Conservation (phyloP, 2,888 invertebrate genomes). For the Cyclophora albipunctata region DNA sequence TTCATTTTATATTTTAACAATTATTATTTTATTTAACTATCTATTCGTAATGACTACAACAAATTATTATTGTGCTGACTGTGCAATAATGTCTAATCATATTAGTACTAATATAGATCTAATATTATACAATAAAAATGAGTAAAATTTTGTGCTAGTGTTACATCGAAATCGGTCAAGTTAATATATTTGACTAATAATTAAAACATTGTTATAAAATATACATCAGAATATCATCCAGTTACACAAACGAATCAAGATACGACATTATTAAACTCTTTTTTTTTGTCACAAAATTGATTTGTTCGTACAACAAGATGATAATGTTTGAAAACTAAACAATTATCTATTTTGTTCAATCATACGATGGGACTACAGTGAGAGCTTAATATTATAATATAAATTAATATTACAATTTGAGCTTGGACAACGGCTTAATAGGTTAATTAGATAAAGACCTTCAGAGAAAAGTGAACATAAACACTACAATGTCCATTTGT, state of each 20-base stretch:
- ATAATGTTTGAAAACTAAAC: too few species aligned
- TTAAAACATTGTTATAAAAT: too few species aligned
- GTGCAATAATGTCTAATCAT: constrained; percentile 49
- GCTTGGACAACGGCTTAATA: constrained; percentile 28
- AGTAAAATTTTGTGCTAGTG: constrained; percentile 43
- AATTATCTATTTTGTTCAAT: too few species aligned
- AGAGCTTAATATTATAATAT: background rate
- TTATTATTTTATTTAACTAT: constrained; percentile 4
- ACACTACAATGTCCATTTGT: too few species aligned
- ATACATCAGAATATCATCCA: too few species aligned
- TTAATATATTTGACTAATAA: too few species aligned
- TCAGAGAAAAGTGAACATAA: too few species aligned
- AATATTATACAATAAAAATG: constrained; percentile 32
- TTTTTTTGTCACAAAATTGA: too few species aligned
- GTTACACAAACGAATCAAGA: too few species aligned
- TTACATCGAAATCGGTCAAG: constrained; percentile 12
- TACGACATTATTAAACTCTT: too few species aligned
- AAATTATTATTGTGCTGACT: constrained; percentile 49
- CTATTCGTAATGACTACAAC: constrained; percentile 23
- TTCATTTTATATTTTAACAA: background rate
- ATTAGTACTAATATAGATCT: constrained; percentile 25
- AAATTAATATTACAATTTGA: constrained; percentile 18
- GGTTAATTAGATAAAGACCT: constrained; percentile 8
- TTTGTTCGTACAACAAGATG: too few species aligned
- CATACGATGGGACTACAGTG: too few species aligned